A percentile compares a stretch with the other conserved stretches of the same genome.
These are phyloP conservation scores for Petrolisthes cinctipes DNA, from an alignment of 2,888 invertebrate species.

Conservation along the genomic window DNA sequence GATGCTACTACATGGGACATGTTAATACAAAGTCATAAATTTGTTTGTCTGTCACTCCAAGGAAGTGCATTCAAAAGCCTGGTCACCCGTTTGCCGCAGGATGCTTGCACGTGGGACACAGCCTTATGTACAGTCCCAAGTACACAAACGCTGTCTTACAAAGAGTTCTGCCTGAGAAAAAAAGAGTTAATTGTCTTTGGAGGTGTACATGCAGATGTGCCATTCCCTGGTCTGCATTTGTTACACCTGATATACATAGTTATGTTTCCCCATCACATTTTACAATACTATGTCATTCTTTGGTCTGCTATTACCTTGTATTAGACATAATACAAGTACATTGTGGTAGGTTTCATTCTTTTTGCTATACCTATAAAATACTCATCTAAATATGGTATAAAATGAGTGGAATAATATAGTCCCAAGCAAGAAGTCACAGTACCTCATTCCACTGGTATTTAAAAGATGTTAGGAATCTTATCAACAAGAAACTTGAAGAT, in stretches of 20 bases:
- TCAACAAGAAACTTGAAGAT: constrained; percentile 55
- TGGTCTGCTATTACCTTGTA: constrained; percentile 38
- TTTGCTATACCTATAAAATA: constrained; percentile 43
- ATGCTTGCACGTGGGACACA: neutral
- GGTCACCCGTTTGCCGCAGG: too few species aligned
- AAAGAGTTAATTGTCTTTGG: constrained; percentile 28
- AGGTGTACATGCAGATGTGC: constrained; percentile 31
- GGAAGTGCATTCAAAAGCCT: too few species aligned
- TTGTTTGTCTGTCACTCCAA: too few species aligned
- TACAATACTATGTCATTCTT: constrained; percentile 26
- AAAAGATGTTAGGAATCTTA: constrained; percentile 51
- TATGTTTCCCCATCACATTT: constrained; percentile 38
- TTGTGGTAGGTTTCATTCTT: constrained; percentile 26
- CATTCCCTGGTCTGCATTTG: neutral
- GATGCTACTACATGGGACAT: too few species aligned
- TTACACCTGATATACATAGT: neutral
- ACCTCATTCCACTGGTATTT: constrained; percentile 43
- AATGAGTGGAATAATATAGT: constrained; percentile 44
- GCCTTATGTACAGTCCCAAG: constrained; percentile 9
- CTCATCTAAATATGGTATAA: constrained; percentile 46
- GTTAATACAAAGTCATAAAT: too few species aligned
- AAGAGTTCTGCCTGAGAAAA: constrained; percentile 4
- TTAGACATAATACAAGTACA: constrained; percentile 25
- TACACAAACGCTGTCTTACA: constrained; percentile 4
- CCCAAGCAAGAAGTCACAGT: constrained; percentile 48